Evolutionary conservation across 2,888 invertebrate species (phyloP).

Genomic region (Epirrhoe alternata): DNA sequence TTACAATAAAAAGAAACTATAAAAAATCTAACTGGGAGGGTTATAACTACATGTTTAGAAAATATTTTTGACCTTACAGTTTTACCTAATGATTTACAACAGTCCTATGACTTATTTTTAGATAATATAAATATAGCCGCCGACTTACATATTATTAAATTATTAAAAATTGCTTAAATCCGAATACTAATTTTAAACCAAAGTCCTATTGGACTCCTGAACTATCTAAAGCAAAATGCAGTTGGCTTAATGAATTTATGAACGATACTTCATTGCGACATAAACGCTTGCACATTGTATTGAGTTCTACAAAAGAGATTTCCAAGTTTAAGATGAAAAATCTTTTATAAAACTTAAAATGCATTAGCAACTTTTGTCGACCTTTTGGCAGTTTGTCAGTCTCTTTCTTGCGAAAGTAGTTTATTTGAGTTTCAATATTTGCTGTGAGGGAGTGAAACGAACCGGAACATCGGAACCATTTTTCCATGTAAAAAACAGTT

Average conservation of each 20-base stretch:
- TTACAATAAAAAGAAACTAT: not conserved
- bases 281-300: not conserved
- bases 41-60: not conserved
- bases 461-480: constrained; percentile 19
- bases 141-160: not conserved
- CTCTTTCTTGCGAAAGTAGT: not conserved
- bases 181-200: not conserved
- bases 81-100: not conserved
- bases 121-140: not conserved
- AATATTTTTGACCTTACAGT: not conserved
- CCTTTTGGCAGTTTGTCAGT: not conserved
- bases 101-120: not conserved
- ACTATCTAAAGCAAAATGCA: not conserved
- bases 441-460: not conserved
- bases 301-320: not conserved
- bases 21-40: not conserved
- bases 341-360: not conserved
- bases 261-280: too few species aligned
- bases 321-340: not conserved
- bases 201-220: not conserved
- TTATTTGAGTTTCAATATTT: not conserved
- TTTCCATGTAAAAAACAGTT: constrained; percentile 35
- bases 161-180: not conserved
- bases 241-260: too few species aligned
- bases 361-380: not conserved